Base-by-base conservation (phyloP, 2,888 invertebrate genomes). In the Ecdyonurus torrentis region DNA sequence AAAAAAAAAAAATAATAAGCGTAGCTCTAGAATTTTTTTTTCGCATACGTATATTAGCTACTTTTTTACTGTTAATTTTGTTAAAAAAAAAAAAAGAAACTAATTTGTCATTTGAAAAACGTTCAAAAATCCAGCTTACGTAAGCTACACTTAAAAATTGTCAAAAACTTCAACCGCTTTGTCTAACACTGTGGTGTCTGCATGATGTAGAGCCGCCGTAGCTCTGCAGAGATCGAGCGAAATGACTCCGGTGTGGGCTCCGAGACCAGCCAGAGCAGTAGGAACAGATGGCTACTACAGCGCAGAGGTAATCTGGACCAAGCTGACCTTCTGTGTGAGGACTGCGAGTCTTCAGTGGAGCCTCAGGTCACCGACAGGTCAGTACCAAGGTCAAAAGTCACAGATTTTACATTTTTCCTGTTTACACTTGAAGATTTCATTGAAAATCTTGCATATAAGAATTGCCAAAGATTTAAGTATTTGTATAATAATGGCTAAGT, bases 171-270 rank as follows among this genome's bases (percentile, higher is more conserved):
- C n/a, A n/a, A n/a, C n/a, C n/a, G n/a, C n/a, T n/a, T n/a, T n/a
- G n/a, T 15, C 18, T 52, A 52, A 15, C 18, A 52, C 52, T 52
- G 18, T 15, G 10, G 10, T 18, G n/a, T n/a, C n/a, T n/a, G n/a
- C n/a, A n/a, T n/a, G n/a, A 59, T 23, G 23, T 66, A 68, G 64
- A 66, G 68, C 25, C 69, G 76, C 69, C 73, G 75, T 53, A 74
- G 76, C 63, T 74, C 81, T 7, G 83, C 84, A 2, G 91, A 92
- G 74, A 87, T 93, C 68, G 93, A 93, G 77, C 81, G 94, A 67
- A 93, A 92, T 71, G 93, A 92, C 74, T 93, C 92, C 20, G 94
- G 93, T 1, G 92, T 93, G 1, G 93, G 93, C 60, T 91, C 91
- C 2, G 93, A 93, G 74, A 92, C 92, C 5, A 90, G 90, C 73